Conservation (phyloP, 2,888 invertebrate genomes). For the Drosophila sordidapex region DNA sequence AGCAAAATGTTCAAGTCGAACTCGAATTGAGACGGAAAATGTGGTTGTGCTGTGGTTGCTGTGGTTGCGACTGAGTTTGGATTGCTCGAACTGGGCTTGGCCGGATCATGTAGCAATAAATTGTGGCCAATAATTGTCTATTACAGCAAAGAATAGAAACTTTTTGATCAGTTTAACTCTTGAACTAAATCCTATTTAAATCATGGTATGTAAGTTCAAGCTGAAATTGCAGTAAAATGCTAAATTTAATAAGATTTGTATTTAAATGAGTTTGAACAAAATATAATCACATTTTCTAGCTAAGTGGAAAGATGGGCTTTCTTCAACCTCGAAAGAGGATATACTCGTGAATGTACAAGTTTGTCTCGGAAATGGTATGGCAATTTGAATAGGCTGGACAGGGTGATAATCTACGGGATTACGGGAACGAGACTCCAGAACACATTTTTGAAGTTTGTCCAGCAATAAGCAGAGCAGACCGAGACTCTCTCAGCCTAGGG, state of each 20-base stretch:
- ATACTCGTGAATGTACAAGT: neutral
- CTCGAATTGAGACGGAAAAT: conserved; percentile 18
- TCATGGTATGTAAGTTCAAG: neutral
- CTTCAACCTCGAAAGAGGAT: neutral
- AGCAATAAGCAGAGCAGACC: neutral
- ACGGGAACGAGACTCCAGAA: neutral
- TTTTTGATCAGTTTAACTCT: neutral
- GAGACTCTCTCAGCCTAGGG: neutral
- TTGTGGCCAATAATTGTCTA: conserved; percentile 59
- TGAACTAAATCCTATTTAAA: neutral
- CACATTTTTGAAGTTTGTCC: neutral
- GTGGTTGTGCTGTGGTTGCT: conserved; percentile 1
- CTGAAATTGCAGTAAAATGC: neutral
- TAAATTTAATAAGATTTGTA: neutral
- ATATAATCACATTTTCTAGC: neutral
- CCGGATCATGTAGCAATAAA: conserved; percentile 59
- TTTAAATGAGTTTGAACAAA: neutral
- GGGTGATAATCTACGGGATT: neutral
- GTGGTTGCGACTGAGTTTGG: neutral
- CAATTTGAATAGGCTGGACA: too few relatives aligned
- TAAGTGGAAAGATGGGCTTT: neutral
- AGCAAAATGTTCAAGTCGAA: conserved; percentile 14
- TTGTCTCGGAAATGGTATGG: neutral
- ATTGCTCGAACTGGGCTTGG: conserved; percentile 62
- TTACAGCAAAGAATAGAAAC: conserved; percentile 16